These are phyloP conservation scores for Chionodraco myersi DNA, from an alignment of 2,113 vertebrate genomes.

Conservation along the genomic window DNA sequence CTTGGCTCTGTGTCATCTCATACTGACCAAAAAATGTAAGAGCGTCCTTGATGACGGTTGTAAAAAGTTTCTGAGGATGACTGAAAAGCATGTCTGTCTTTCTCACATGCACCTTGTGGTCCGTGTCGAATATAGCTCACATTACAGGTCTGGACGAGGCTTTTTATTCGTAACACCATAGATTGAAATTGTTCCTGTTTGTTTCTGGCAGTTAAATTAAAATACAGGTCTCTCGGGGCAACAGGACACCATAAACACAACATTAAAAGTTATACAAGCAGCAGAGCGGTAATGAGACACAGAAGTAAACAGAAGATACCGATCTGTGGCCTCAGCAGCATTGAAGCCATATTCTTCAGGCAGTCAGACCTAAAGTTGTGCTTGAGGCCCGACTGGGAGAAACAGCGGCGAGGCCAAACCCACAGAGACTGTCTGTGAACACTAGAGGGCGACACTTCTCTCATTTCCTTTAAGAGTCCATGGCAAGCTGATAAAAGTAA, in stretches of 20 bases:
- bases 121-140: slow-evolving; percentile 22
- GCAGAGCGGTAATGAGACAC: slow-evolving; percentile 17
- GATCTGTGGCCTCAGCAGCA: slow-evolving; percentile 49
- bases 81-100: slow-evolving; percentile 18
- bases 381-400: not conserved
- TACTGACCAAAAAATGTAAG: slow-evolving; percentile 24
- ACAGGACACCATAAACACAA: slow-evolving; percentile 50
- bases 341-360: slow-evolving; percentile 35
- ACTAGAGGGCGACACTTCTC: slow-evolving; percentile 57
- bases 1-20: slow-evolving; percentile 19
- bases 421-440: slow-evolving; percentile 38
- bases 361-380: slow-evolving; percentile 6
- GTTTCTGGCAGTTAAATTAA: slow-evolving; percentile 52
- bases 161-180: slow-evolving; percentile 17
- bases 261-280: slow-evolving; percentile 56
- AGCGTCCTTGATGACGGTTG: slow-evolving; percentile 38
- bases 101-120: slow-evolving; percentile 20
- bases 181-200: slow-evolving; percentile 45
- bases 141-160: slow-evolving; percentile 40
- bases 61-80: slow-evolving; percentile 17
- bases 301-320: slow-evolving; percentile 47
- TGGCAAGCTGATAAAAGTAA: not conserved
- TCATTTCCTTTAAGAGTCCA: not conserved
- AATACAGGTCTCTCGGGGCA: slow-evolving; percentile 37
- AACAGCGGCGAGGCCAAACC: slow-evolving; percentile 34